Evolutionary conservation across 2,113 vertebrate species (phyloP).

Genomic region (Regulus satrapa): DNA sequence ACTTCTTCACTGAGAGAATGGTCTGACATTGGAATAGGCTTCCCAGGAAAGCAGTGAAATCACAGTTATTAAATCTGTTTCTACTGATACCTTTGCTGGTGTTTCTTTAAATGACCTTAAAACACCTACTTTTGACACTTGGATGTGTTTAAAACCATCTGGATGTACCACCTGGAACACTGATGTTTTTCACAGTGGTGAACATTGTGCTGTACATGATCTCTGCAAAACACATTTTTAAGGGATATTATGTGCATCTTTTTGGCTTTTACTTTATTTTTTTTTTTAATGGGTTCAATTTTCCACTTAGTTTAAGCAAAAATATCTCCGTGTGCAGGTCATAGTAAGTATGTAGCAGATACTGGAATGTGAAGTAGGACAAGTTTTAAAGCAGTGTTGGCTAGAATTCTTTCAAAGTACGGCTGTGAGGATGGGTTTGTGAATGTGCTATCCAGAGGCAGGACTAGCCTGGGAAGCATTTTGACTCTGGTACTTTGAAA

Average conservation of each 20-base stretch:
- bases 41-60: background rate
- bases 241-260: background rate
- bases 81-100: background rate
- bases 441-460: background rate
- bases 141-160: background rate
- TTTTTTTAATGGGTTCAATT: background rate
- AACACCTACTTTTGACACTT: background rate
- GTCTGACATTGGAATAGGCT: background rate
- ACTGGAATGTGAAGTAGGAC: background rate
- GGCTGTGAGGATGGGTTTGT: background rate
- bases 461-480: background rate
- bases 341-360: background rate
- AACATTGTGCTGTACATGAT: background rate
- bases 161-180: background rate
- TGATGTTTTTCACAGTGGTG: background rate
- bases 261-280: background rate
- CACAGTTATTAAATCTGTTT: background rate
- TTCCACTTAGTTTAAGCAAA: background rate
- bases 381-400: background rate
- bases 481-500: background rate
- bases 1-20: background rate
- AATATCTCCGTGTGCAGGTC: background rate
- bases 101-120: background rate
- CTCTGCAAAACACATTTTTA: background rate
- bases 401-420: background rate